Conservation (phyloP, 2,888 invertebrate species). For the Drosophila buzzatii region DNA sequence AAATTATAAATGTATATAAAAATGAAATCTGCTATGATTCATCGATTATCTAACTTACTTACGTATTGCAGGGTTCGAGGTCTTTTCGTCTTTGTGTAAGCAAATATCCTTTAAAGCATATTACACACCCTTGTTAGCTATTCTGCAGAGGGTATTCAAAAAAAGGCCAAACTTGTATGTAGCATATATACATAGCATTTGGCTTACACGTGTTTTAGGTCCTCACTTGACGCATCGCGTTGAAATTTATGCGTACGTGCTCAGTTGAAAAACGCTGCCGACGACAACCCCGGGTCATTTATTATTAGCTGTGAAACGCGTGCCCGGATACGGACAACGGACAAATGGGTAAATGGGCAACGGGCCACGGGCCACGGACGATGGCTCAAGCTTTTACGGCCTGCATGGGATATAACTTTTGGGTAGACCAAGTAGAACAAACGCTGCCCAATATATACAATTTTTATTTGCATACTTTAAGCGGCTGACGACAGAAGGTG, state of each 20-base stretch:
- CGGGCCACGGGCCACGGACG: background rate
- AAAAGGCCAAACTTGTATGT: slow-evolving; percentile 16
- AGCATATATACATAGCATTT: slow-evolving; percentile 1
- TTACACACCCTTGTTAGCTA: background rate
- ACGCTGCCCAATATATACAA: slow-evolving; percentile 49
- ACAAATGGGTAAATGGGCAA: background rate
- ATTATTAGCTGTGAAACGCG: slow-evolving; percentile 77
- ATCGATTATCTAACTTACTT: too few species aligned
- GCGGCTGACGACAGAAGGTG: slow-evolving; percentile 8
- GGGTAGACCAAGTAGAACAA: slow-evolving; percentile 19
- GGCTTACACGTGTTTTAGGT: slow-evolving; percentile 47
- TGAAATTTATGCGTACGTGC: slow-evolving; percentile 77
- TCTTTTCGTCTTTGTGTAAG: background rate
- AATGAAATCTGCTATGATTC: too few species aligned
- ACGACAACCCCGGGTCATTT: slow-evolving; percentile 73
- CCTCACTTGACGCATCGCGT: slow-evolving; percentile 40
- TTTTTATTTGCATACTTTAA: slow-evolving; percentile 44
- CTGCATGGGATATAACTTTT: slow-evolving; percentile 33
- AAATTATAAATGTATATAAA: too few species aligned
- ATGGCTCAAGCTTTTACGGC: slow-evolving; percentile 13
- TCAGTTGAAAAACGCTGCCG: slow-evolving; percentile 53
- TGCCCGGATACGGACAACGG: slow-evolving; percentile 30
- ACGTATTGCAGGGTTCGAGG: too few species aligned
- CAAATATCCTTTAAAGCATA: background rate
- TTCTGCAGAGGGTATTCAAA: slow-evolving; percentile 4